These are phyloP conservation scores for Jordanella pulchra DNA, from an alignment of 2,797 vertebrate species.

Conservation along the genomic window DNA sequence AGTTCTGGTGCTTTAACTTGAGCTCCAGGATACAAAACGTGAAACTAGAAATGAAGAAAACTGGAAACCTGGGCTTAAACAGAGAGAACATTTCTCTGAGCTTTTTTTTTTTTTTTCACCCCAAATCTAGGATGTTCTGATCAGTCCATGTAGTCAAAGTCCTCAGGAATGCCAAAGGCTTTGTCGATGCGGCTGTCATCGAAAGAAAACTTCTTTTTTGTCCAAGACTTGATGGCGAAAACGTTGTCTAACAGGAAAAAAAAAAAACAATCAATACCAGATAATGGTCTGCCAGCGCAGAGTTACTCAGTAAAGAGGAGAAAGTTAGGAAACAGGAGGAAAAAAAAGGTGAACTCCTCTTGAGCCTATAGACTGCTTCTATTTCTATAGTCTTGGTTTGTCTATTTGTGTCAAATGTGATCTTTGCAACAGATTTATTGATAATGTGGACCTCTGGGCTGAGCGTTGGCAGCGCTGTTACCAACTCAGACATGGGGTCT, in stretches of 20 bases:
- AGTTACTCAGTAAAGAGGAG: slow-evolving; percentile 2
- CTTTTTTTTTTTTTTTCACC: too few relatives aligned
- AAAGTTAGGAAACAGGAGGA: slow-evolving; percentile 10
- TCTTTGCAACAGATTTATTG: not conserved
- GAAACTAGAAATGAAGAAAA: slow-evolving; percentile 19
- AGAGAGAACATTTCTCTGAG: not conserved
- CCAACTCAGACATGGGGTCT: not conserved
- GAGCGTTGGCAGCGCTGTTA: too few relatives aligned
- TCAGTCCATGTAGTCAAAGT: slow-evolving; percentile 97
- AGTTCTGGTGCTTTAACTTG: slow-evolving; percentile 11
- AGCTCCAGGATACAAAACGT: slow-evolving; percentile 27
- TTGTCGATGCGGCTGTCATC: slow-evolving; percentile 92
- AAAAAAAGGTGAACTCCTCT: not conserved
- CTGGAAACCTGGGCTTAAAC: slow-evolving; percentile 1
- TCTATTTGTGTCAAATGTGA: not conserved
- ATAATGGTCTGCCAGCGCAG: not conserved
- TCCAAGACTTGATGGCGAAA: slow-evolving; percentile 98
- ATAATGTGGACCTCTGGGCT: not conserved
- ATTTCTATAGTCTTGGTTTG: slow-evolving; percentile 22
- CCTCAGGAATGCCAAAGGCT: slow-evolving; percentile 96
- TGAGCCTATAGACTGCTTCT: slow-evolving; percentile 20
- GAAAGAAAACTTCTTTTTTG: slow-evolving; percentile 94
- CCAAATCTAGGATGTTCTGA: not conserved
- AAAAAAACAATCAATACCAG: not conserved
- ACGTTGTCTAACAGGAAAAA: slow-evolving; percentile 86